Evolutionary conservation across 2,113 vertebrate species (phyloP).

Genomic region (Tapirus terrestris): DNA sequence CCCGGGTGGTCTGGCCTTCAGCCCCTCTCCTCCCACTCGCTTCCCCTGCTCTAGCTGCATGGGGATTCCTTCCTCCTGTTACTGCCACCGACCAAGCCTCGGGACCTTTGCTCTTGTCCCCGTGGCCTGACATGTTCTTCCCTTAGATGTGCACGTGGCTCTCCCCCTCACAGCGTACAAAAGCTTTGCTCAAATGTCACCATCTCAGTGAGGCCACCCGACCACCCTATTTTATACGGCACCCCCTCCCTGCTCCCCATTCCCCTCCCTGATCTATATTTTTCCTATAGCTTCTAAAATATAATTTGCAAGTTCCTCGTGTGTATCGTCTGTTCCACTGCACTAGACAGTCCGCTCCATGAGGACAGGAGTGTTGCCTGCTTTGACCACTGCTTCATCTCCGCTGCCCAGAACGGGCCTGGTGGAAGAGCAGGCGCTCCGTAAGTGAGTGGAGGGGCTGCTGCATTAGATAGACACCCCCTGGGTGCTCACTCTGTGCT

Average conservation of each 20-base stretch:
- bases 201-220: background rate
- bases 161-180: constrained; percentile 61
- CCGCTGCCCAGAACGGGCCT: background rate
- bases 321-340: background rate
- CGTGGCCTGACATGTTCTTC: background rate
- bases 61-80: constrained; percentile 10
- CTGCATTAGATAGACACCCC: background rate
- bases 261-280: constrained; percentile 61
- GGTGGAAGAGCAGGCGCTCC: background rate
- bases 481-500: background rate
- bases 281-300: constrained; percentile 53
- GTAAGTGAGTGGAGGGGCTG: background rate
- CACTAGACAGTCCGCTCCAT: background rate
- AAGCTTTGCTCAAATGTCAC: constrained; percentile 17
- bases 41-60: background rate
- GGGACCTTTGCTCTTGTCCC: background rate
- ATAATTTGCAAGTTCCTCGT: background rate
- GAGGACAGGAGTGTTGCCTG: background rate
- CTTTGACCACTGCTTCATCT: background rate
- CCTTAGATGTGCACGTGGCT: background rate
- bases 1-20: background rate
- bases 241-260: background rate
- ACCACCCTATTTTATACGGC: background rate
- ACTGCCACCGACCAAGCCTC: constrained; percentile 36
- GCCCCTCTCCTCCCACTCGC: background rate